A percentile compares a stretch with the other conserved stretches of the same genome.
phyloP scores from a whole-genome alignment of 2,113 vertebrate species.

The western clawed frog (Xenopus tropicalis) region DNA sequence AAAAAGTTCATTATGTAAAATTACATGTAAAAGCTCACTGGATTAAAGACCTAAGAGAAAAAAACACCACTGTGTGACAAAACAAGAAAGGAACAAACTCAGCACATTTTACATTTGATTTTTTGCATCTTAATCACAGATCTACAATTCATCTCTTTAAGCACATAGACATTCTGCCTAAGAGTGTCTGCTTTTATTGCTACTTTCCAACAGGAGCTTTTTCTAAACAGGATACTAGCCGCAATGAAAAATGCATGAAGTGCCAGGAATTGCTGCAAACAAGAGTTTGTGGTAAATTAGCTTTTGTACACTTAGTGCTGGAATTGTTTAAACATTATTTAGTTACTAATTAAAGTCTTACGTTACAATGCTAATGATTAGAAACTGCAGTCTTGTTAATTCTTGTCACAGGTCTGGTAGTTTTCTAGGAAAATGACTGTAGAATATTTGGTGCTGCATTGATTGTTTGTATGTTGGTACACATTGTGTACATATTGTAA shows the following conservation, averaged over 20 bases:
- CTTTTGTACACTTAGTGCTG: constrained; percentile 35
- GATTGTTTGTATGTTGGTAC: too few species aligned
- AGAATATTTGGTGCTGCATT: too few species aligned
- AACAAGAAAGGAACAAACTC: too few species aligned
- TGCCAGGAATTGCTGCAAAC: constrained; percentile 52
- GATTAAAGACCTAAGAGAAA: too few species aligned
- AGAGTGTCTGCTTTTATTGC: constrained; percentile 21
- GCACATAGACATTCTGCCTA: not conserved
- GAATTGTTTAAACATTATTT: constrained; percentile 47
- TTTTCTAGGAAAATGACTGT: not conserved
- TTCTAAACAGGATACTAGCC: constrained; percentile 52
- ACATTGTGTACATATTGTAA: too few species aligned
- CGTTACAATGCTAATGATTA: constrained; percentile 34
- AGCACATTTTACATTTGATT: too few species aligned
- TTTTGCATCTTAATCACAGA: not conserved
- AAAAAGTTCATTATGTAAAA: too few species aligned
- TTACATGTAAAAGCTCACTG: too few species aligned
- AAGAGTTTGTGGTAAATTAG: constrained; percentile 42
- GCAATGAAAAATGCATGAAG: constrained; percentile 56
- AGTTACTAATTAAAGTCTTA: constrained; percentile 22
- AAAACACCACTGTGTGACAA: too few species aligned
- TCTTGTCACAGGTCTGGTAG: too few species aligned
- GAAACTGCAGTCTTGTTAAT: not conserved
- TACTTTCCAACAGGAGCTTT: constrained; percentile 49
- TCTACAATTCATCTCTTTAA: not conserved